These are phyloP conservation scores for Trissolcus brochymenae DNA, from an alignment of 2,888 invertebrate species.

Conservation along the genomic window DNA sequence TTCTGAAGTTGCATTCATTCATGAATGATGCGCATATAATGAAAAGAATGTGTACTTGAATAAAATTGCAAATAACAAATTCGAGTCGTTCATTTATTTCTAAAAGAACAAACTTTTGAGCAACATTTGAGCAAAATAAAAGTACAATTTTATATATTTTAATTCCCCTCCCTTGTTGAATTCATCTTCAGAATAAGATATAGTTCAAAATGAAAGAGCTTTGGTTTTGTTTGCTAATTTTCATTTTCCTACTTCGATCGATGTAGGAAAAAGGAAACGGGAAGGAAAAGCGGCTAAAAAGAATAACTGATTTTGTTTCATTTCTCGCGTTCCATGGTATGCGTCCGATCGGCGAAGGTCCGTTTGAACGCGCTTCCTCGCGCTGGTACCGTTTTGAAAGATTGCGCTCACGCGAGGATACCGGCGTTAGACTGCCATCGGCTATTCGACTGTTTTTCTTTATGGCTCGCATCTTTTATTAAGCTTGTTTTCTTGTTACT, in stretches of 20 bases:
- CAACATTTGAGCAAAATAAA: too few species aligned
- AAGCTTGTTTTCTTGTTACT: conserved; percentile 29
- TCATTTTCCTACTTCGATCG: not conserved
- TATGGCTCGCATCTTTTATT: conserved; percentile 21
- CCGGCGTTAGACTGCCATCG: conserved; percentile 36
- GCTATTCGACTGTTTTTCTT: conserved; percentile 28
- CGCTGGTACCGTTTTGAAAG: conserved; percentile 32
- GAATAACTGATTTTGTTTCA: conserved; percentile 12
- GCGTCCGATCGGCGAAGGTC: not conserved
- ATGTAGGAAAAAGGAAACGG: not conserved
- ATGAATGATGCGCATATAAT: too few species aligned
- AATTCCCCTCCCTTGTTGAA: too few species aligned
- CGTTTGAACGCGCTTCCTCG: conserved; percentile 12
- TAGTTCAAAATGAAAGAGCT: too few species aligned
- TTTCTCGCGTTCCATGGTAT: conserved; percentile 1
- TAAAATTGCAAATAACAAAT: too few species aligned
- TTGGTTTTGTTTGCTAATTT: too few species aligned
- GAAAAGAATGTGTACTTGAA: too few species aligned
- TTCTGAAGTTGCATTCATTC: too few species aligned
- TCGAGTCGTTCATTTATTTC: too few species aligned
- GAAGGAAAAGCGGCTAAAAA: conserved; percentile 16
- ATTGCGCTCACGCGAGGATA: conserved; percentile 26
- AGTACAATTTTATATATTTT: too few species aligned
- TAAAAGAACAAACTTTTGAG: too few species aligned
- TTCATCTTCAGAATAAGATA: too few species aligned